phyloP scores from a whole-genome alignment of 2,888 invertebrate species.

The Acleris emargana region DNA sequence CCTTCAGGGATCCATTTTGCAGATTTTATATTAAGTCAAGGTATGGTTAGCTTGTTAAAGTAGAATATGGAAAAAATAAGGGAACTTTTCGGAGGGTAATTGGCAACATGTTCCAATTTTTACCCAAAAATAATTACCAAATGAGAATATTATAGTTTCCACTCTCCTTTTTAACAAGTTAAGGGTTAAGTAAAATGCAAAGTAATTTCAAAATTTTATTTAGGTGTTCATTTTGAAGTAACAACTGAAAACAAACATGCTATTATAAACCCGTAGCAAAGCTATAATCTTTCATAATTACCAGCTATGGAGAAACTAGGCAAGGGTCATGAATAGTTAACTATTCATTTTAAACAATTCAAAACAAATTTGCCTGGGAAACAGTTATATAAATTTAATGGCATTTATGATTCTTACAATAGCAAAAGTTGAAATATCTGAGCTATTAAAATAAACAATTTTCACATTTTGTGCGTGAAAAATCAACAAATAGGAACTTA shows the following conservation, averaged over 20 bases:
- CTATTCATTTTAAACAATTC: neutral
- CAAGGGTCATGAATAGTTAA: constrained; percentile 18
- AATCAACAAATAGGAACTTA: constrained; percentile 40
- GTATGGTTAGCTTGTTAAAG: neutral
- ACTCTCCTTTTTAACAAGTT: too few relatives aligned
- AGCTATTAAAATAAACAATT: neutral
- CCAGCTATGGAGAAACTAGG: constrained; percentile 57
- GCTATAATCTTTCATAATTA: constrained; percentile 65
- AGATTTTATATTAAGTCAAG: neutral
- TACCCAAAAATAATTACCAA: too few relatives aligned
- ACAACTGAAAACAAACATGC: constrained; percentile 75
- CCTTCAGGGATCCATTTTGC: too few relatives aligned
- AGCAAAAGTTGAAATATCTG: constrained; percentile 7
- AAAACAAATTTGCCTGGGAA: constrained; percentile 4
- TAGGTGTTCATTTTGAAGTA: constrained; percentile 75
- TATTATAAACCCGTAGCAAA: constrained; percentile 79
- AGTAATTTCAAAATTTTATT: constrained; percentile 69
- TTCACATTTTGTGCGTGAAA: constrained; percentile 43
- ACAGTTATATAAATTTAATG: neutral
- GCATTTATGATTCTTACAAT: neutral
- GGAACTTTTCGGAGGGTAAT: too few relatives aligned
- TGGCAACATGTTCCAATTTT: too few relatives aligned
- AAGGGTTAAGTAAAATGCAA: constrained; percentile 41
- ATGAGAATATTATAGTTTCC: too few relatives aligned
- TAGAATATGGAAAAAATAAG: too few relatives aligned